Base-by-base conservation (phyloP, 2,888 invertebrate genomes). In the Nyleta sp. region DNA sequence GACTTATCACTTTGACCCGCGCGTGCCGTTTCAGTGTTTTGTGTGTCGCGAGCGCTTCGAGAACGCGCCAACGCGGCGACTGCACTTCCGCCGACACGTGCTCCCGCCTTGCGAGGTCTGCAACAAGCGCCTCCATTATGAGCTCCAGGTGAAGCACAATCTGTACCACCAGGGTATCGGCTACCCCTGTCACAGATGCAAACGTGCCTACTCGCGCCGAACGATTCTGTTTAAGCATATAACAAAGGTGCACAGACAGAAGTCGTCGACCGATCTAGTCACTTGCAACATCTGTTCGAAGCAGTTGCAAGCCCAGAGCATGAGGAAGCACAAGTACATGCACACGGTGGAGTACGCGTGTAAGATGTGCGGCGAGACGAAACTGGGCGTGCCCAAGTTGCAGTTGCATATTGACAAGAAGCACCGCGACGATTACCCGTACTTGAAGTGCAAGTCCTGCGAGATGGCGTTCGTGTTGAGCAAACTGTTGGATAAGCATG, bases 111-210 rank as follows among this genome's bases (percentile, higher is more conserved):
- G 84, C 46, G 57, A 62, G 31, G 40, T 84, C 15, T 88, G 88
- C 44, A 72, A 78, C 8, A 81, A 79, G 18, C 62, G 46, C 31
- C 13, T 82, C 0, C 42, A 65, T 10, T 81, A 59, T 17, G 80
- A 72, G 7, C 48, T 70, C 5, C 79, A 72, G 17, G 71, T 46
- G 31, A 80, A 71, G 13, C 88, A 89, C 15, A 85, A 85, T 55
- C 80, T 81, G 15, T 89, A 88, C 75, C 88, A 89, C 65, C 79
- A 82, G 38, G 88, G 88, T 1, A 78, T 87, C 17, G 89, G 89
- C 7, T 82, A 76, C 64, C 88, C 89, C 1, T 89, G 89, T 70
- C 88, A 88, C 46, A 11, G 33, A 7, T 88, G 88, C 42, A 89
- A 86, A 64, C 83, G 83, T 33, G 77, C 88, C 10, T 88, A 85